A percentile compares a stretch with the other conserved stretches of the same genome.
phyloP scores from a whole-genome alignment of 30 jellyfish, hydroid and myxozoan genomes.

The Aurelia coerulea region DNA sequence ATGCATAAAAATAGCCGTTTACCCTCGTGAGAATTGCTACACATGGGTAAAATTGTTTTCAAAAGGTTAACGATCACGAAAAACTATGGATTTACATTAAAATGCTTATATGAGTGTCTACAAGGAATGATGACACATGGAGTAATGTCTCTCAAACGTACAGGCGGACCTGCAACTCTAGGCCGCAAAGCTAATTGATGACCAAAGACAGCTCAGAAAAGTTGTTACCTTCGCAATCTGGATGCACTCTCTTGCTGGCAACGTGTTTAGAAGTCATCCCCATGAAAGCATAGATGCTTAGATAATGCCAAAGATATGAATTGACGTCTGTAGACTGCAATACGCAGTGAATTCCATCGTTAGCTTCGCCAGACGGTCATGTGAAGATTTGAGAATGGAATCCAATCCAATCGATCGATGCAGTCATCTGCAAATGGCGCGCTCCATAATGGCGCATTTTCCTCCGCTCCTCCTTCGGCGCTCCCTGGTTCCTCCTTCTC shows the following conservation, averaged over 20 bases:
- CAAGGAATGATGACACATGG: no score
- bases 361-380: background rate
- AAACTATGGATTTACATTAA: no score
- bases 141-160: no score
- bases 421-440: constrained; percentile 9
- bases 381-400: constrained; percentile 1
- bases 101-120: no score
- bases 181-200: no score
- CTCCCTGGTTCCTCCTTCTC: background rate
- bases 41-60: no score
- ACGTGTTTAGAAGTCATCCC: background rate
- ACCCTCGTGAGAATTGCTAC: no score
- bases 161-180: no score
- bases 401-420: background rate
- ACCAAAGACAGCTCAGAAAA: no score
- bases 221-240: constrained; percentile 8
- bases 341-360: background rate
- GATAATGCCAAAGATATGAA: background rate
- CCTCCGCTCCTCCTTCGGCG: no score
- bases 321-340: background rate
- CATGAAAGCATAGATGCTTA: background rate
- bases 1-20: no score
- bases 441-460: constrained; percentile 1
- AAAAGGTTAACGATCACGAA: no score
- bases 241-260: background rate